phyloP scores from a whole-genome alignment of 2,797 vertebrate genomes.

The Sebastes itinus region DNA sequence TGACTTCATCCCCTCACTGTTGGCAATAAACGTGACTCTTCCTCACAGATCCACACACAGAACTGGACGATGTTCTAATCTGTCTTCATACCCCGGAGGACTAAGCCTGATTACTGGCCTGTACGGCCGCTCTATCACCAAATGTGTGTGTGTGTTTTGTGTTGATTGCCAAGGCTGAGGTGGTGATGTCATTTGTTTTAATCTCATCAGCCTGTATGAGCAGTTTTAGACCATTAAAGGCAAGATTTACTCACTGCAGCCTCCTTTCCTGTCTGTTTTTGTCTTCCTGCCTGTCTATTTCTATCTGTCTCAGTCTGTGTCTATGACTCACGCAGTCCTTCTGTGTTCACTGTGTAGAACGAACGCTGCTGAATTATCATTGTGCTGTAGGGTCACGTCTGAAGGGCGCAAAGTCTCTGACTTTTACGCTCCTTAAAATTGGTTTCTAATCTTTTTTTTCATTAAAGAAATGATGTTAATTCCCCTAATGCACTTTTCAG shows the following conservation, averaged over 20 bases:
- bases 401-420: not conserved
- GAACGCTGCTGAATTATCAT: not conserved
- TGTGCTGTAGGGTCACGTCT: not conserved
- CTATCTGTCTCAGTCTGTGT: conserved; percentile 10
- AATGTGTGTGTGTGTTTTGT: conserved; percentile 25
- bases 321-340: conserved; percentile 42
- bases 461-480: not conserved
- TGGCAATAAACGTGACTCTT: conserved; percentile 14
- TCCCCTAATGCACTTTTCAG: not conserved
- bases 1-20: conserved; percentile 37
- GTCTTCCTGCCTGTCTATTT: conserved; percentile 28
- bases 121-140: conserved; percentile 14
- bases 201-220: conserved; percentile 49
- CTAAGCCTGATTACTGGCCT: conserved; percentile 26
- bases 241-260: conserved; percentile 29
- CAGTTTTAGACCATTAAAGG: conserved; percentile 53
- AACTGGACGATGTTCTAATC: conserved; percentile 44
- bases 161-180: conserved; percentile 20
- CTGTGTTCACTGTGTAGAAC: conserved; percentile 13
- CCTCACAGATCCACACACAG: conserved; percentile 6
- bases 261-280: conserved; percentile 22
- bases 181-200: conserved; percentile 61
- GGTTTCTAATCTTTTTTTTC: not conserved
- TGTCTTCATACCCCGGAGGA: conserved; percentile 7
- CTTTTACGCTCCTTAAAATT: not conserved